Evolutionary conservation across 2,888 invertebrate genomes (phyloP).

Genomic region (Acanthosoma haemorrhoidale): DNA sequence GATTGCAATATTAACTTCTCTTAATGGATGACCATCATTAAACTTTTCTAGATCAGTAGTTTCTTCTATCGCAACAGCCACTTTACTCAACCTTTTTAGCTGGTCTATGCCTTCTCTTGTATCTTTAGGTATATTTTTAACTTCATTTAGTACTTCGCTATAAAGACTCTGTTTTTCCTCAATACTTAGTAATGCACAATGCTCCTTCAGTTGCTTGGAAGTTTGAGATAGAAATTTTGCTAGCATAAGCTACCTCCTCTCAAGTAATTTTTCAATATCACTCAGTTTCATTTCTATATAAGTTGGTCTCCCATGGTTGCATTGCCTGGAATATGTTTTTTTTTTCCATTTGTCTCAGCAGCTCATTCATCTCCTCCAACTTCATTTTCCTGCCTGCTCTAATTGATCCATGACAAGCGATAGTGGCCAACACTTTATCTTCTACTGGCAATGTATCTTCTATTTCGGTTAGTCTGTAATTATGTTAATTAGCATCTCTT

Average conservation of each 20-base stretch:
- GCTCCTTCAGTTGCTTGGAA: too few relatives aligned
- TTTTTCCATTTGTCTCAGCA: conserved; percentile 14
- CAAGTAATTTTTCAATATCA: conserved; percentile 15
- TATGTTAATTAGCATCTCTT: conserved; percentile 7
- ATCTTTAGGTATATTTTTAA: too few relatives aligned
- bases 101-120: too few relatives aligned
- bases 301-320: not conserved
- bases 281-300: conserved; percentile 6
- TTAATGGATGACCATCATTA: too few relatives aligned
- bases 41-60: too few relatives aligned
- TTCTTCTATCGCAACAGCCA: too few relatives aligned
- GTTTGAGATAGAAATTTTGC: too few relatives aligned
- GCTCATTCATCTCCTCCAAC: conserved; percentile 10
- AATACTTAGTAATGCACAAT: too few relatives aligned
- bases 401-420: conserved; percentile 1
- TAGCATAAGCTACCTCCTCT: not conserved
- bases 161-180: too few relatives aligned
- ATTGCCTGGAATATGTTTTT: not conserved
- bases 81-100: too few relatives aligned
- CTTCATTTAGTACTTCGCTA: too few relatives aligned
- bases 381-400: conserved; percentile 14
- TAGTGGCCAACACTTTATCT: conserved; percentile 1
- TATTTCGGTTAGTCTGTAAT: not conserved
- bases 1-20: too few relatives aligned
- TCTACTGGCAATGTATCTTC: conserved; percentile 8